Base-by-base conservation (phyloP, 2,888 invertebrate species). In the Argyresthia albistria region DNA sequence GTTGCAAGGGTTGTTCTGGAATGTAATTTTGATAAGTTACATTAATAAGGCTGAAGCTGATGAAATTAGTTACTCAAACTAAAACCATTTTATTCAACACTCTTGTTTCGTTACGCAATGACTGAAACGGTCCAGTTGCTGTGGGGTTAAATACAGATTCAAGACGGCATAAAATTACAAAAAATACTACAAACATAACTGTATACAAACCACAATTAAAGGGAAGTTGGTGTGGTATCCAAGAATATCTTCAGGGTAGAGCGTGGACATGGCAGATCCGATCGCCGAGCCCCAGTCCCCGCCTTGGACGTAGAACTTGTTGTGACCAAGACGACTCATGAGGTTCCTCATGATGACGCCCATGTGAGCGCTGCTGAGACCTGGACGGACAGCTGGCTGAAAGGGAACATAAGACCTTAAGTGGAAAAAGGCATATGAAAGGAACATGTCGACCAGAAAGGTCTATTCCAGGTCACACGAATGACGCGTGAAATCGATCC, bases 261-360 rank as follows among this genome's bases (percentile, higher is more conserved):
- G 60, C 0, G 79, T 72, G 0, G 90, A 83, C 73, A 93, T 79
- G 45, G 74, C 59, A 0, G 80, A 65, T 0, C 79, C 81, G 43
- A 92, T 88, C 0, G 86, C 14, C 1, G 89, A 69, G 4, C 93
- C 93, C 91, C 92, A 92, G 66, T 93, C 93, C 1, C 92, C 92
- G 0, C 92, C 92, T 77, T 95, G 94, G 0, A 90, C 73, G 72
- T 91, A 93, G 72, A 87, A 95, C 66, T 90, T 83, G 50, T 90
- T 70, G 67, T 89, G 89, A 0, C 92, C 92, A 0, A 95, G 77
- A n/a, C 92, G 76, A 42, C 88, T 71, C 94, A 95, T 94, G 7
- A 95, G 80, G 62, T 92, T 92, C 54, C 88, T 87, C 60, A 94
- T 77, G 1, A 93, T 66, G 0, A 89, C 82, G 0, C 90, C 89